phyloP scores from a whole-genome alignment of 2,113 vertebrate species.

The Trematomus loennbergii region DNA sequence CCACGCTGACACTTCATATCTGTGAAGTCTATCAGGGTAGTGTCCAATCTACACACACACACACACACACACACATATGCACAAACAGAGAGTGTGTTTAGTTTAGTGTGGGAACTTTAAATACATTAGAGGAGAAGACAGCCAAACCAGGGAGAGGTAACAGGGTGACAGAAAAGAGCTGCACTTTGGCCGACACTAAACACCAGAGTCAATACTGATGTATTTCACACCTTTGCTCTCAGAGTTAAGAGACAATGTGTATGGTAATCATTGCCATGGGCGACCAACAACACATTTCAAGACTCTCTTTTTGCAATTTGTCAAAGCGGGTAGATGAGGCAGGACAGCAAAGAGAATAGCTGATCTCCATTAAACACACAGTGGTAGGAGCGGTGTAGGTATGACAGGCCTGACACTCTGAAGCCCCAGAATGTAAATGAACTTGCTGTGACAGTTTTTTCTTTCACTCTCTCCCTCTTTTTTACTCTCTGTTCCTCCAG shows the following conservation, averaged over 20 bases:
- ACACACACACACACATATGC: conserved; percentile 2
- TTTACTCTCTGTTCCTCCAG: conserved; percentile 23
- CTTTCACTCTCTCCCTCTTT: neutral
- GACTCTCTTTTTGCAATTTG: conserved; percentile 15
- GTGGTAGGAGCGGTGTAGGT: conserved; percentile 19
- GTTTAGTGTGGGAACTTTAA: neutral
- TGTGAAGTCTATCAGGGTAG: conserved; percentile 98
- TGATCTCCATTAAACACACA: conserved; percentile 33
- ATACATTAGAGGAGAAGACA: neutral
- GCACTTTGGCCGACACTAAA: neutral
- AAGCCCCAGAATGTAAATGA: conserved; percentile 60
- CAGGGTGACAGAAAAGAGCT: neutral
- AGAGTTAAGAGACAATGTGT: conserved; percentile 13
- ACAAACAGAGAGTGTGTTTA: neutral
- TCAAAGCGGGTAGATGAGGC: conserved; percentile 30
- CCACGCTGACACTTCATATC: conserved; percentile 99
- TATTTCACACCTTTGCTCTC: conserved; percentile 7
- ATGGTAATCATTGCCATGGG: conserved; percentile 37
- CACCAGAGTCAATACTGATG: neutral
- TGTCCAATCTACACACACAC: conserved; percentile 90
- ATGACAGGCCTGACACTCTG: conserved; percentile 39
- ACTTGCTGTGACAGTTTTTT: conserved; percentile 32
- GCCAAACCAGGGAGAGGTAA: neutral
- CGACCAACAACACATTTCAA: conserved; percentile 19
- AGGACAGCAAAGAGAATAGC: conserved; percentile 46